These are phyloP conservation scores for Homalodisca vitripennis DNA, from an alignment of 1,140 invertebrate genomes.

Conservation along the genomic window DNA sequence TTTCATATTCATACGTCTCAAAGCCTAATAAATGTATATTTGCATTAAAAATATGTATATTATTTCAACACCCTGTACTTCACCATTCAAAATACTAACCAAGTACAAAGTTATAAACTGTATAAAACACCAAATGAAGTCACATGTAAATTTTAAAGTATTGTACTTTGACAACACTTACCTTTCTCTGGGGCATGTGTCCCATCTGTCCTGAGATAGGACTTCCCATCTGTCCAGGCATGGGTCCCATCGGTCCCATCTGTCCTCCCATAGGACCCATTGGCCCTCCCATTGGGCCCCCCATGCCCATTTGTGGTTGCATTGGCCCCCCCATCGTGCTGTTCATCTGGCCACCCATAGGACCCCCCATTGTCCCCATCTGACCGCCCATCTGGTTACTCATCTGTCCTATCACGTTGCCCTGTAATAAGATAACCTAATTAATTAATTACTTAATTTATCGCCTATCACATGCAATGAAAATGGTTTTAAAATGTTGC, in stretches of 20 bases:
- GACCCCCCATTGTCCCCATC: slow-evolving; percentile 33
- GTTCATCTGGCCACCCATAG: slow-evolving; percentile 42
- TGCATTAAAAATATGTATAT: too few species aligned
- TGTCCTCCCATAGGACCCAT: slow-evolving; percentile 45
- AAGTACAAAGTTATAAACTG: too few species aligned
- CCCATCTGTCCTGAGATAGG: slow-evolving; percentile 46
- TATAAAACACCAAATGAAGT: too few species aligned
- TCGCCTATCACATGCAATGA: too few species aligned
- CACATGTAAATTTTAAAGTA: too few species aligned
- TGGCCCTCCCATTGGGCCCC: slow-evolving; percentile 39
- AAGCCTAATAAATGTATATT: too few species aligned
- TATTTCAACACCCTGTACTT: too few species aligned
- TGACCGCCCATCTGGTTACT: slow-evolving; percentile 50
- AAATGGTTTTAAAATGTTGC: too few species aligned
- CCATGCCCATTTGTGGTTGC: slow-evolving; percentile 35
- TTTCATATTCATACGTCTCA: too few species aligned
- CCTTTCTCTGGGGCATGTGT: slow-evolving; percentile 46
- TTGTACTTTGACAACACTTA: too few species aligned
- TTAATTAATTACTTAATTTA: too few species aligned
- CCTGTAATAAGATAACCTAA: slow-evolving; percentile 28
- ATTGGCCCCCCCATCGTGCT: slow-evolving; percentile 44
- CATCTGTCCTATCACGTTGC: slow-evolving; percentile 50
- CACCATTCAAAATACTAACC: too few species aligned
- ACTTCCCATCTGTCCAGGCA: slow-evolving; percentile 49
- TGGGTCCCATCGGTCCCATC: slow-evolving; percentile 37